Conservation (phyloP, 2,888 invertebrate species). For the Mesorhabditis sp. region DNA sequence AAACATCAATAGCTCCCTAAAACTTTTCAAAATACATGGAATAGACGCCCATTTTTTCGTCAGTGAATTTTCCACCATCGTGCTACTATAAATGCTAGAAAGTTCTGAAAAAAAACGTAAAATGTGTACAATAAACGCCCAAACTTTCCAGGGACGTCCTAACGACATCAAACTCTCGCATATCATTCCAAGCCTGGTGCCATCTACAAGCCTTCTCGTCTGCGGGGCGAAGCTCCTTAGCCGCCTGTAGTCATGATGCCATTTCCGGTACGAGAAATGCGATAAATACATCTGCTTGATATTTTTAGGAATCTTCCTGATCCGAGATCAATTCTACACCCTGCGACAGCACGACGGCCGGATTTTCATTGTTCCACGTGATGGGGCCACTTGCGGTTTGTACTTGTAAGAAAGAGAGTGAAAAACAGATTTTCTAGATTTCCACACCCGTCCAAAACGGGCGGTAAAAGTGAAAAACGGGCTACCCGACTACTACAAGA, state of each 20-base stretch:
- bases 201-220: neutral
- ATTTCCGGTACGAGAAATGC: neutral
- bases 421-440: constrained; percentile 6
- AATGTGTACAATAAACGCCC: too few species aligned
- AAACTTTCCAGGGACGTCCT: too few species aligned
- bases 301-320: neutral
- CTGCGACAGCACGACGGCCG: neutral
- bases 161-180: neutral
- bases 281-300: neutral
- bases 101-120: too few species aligned
- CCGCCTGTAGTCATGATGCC: neutral
- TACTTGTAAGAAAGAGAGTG: neutral
- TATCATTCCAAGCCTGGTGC: constrained; percentile 1
- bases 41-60: too few species aligned
- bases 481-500: constrained; percentile 37
- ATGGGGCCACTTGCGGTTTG: neutral
- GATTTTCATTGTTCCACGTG: neutral
- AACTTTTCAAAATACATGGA: too few species aligned
- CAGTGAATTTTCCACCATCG: too few species aligned
- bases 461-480: constrained; percentile 11
- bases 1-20: too few species aligned
- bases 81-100: too few species aligned
- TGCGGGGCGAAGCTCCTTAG: neutral
- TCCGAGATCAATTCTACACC: neutral
- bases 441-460: constrained; percentile 1